Base-by-base conservation (phyloP, 2,113 vertebrate genomes). In the Oreocharis arfaki region DNA sequence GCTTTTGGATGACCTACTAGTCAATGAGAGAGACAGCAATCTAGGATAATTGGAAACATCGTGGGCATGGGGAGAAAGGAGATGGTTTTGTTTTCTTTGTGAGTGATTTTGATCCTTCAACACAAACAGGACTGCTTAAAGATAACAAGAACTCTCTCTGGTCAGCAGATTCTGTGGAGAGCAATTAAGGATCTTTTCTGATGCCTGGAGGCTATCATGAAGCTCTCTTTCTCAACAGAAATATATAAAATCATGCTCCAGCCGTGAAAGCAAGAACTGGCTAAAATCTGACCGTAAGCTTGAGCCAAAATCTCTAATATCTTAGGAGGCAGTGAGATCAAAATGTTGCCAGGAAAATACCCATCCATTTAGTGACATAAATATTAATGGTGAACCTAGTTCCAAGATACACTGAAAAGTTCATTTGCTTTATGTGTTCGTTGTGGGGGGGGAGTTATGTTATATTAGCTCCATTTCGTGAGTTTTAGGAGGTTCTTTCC, bases 161-260 rank as follows among this genome's bases (percentile, higher is more conserved):
- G 73, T 83, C 35, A 93, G 67, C 78, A 93, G 71, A 80, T 90
- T 88, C 82, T 95, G 82, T 84, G 52, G 85, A 94, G 56, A 93
- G 87, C 71, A 96, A 93, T 96, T 95, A 93, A 96, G 52, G 63
- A 79, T 50, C 27, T 93, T 95, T 88, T 80, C 79, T 93, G 39
- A 32, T 91, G 71, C 64, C 90, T 94, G 85, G 63, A 74, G 89
- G 85, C 75, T 77, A 80, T 30, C 42, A 50, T 42, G 75, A 93
- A 94, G n/a, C 84, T 94, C 64, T 74, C 44, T 68, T 92, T 94
- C 57, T 94, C 82, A 50, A 83, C 55, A 94, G 77, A 85, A 33
- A 74, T n/a, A 6, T 90, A 61, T 67, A 94, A 93, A 93, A 95
- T 85, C 3, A 1, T 50, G 39, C 46, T 88, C 32, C 61, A 87